A percentile compares a stretch with the other conserved stretches of the same genome.
Evolutionary conservation across 2,797 vertebrate genomes (phyloP).

Genomic region (Phataginus tricuspis): DNA sequence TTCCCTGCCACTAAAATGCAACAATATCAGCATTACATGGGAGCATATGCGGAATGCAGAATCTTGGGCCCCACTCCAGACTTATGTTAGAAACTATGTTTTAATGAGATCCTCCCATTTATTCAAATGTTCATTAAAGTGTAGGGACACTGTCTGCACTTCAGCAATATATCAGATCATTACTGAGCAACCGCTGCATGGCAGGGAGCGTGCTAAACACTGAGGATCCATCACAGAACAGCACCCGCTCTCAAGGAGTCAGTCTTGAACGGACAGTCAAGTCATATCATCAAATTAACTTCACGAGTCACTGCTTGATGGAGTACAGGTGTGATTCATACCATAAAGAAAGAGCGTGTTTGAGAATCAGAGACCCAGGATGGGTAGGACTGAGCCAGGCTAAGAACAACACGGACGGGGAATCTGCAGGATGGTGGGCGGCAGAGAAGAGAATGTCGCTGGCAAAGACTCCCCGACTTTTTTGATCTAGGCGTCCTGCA

Average conservation of each 20-base stretch:
- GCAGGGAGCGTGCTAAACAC: neutral
- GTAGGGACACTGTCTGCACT: too few species aligned
- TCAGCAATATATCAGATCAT: neutral
- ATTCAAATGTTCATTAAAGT: neutral
- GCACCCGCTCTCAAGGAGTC: too few species aligned
- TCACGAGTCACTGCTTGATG: too few species aligned
- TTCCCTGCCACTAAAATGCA: neutral
- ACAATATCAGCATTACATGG: neutral
- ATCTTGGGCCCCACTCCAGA: neutral
- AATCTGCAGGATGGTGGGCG: rapidly evolving
- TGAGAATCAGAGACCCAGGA: neutral
- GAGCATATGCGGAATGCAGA: neutral
- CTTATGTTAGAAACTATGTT: neutral
- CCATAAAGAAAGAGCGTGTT: neutral
- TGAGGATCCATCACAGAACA: neutral
- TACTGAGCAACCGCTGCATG: neutral
- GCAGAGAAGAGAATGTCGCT: neutral
- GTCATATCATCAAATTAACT: neutral
- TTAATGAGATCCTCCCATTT: neutral
- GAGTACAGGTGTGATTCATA: neutral
- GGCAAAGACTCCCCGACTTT: neutral
- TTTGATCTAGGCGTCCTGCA: neutral
- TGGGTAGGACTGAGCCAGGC: too few species aligned
- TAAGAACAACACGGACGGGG: neutral
- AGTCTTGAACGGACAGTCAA: neutral